Evolutionary conservation across 2,888 invertebrate species (phyloP).

Genomic region (Hyalella azteca): DNA sequence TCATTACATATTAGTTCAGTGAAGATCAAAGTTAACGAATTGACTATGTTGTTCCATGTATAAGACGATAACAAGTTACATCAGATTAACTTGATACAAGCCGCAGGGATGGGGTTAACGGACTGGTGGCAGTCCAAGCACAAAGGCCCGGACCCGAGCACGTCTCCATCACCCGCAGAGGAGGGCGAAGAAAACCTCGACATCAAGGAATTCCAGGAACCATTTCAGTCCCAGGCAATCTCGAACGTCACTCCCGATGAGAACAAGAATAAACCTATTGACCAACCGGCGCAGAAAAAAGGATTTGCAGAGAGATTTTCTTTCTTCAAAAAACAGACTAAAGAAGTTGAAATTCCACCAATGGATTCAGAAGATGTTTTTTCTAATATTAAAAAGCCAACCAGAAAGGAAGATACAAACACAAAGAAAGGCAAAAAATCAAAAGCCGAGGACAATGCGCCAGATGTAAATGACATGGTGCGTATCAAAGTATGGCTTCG

Average conservation of each 20-base stretch:
- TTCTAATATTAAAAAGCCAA: background rate
- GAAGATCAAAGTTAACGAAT: no score
- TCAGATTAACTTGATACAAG: no score
- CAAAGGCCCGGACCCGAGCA: background rate
- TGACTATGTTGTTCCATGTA: no score
- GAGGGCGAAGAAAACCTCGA: background rate
- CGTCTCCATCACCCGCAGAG: background rate
- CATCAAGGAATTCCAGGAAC: background rate
- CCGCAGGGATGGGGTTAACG: background rate
- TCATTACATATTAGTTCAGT: no score
- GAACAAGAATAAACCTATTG: background rate
- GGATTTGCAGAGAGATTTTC: conserved; percentile 2
- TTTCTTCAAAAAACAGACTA: background rate
- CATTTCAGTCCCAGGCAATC: background rate
- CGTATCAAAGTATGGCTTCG: conserved; percentile 20
- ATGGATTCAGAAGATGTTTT: conserved; percentile 18
- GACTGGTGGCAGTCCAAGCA: conserved; percentile 4
- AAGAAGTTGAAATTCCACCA: background rate
- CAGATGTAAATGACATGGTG: background rate
- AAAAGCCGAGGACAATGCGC: background rate
- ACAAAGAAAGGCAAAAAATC: background rate
- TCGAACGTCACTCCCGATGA: background rate
- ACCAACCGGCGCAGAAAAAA: background rate
- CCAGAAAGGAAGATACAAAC: background rate
- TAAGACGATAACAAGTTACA: no score